A percentile compares a stretch with the other conserved stretches of the same genome.
These are phyloP conservation scores for Scleropages formosus DNA, from an alignment of 2,797 vertebrate species.

Conservation along the genomic window DNA sequence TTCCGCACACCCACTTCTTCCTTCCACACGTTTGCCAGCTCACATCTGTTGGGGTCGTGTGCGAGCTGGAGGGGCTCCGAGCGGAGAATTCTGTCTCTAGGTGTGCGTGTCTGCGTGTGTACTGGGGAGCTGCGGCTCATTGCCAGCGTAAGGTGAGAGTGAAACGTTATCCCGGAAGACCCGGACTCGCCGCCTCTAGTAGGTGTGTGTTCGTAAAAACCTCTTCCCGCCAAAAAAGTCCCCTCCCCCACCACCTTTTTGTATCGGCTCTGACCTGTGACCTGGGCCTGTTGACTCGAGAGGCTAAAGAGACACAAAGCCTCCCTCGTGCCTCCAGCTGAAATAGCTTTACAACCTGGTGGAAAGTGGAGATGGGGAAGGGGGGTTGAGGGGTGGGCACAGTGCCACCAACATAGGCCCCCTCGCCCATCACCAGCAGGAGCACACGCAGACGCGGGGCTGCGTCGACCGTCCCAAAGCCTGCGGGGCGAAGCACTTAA, in stretches of 20 bases:
- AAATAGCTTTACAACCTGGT: slow-evolving; percentile 44
- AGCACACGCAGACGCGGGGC: slow-evolving; percentile 18
- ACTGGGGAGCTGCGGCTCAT: neutral
- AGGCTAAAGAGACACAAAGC: slow-evolving; percentile 54
- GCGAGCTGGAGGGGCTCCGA: neutral
- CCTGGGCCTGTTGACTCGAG: slow-evolving; percentile 62
- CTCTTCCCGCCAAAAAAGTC: slow-evolving; percentile 64
- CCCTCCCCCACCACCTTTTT: slow-evolving; percentile 49
- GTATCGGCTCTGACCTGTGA: slow-evolving; percentile 61
- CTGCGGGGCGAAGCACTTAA: slow-evolving; percentile 8
- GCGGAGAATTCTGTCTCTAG: neutral
- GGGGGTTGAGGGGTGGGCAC: slow-evolving; percentile 10
- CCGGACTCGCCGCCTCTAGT: slow-evolving; percentile 57
- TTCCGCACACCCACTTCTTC: neutral
- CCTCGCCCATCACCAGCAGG: neutral
- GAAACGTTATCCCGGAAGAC: slow-evolving; percentile 38
- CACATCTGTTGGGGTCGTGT: neutral
- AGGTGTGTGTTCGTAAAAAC: slow-evolving; percentile 25
- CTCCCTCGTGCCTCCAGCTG: slow-evolving; percentile 54
- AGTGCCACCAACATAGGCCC: slow-evolving; percentile 10
- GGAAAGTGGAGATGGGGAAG: slow-evolving; percentile 27
- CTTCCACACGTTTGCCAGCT: neutral
- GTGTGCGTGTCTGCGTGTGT: slow-evolving; percentile 6
- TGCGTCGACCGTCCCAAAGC: neutral
- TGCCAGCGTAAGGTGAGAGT: slow-evolving; percentile 40